Evolutionary conservation across 2,797 vertebrate species (phyloP), one percentile per base, ranked within the genome.

Genomic region (Cetoscarus ocellatus): DNA sequence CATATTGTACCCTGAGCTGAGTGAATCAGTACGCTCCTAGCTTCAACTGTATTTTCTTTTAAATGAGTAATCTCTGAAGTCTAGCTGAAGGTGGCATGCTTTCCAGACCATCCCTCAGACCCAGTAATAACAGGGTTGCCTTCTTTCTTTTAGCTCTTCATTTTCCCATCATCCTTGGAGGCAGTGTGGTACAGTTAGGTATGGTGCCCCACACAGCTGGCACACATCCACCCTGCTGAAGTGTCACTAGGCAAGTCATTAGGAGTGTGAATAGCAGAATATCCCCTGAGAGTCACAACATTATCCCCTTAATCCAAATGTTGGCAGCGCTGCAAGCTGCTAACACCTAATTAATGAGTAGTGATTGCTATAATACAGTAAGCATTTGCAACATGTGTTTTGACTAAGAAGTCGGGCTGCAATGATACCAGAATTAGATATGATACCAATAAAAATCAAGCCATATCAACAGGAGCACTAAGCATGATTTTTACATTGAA

Each of bases 81-180:
- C 11, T 3, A 3, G 50, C 2, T 60, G 15, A 51, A 72, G 47
- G 48, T 1, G 5, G 3, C 43, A 40, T 35, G 48, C 47, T 65
- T 69, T 65, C 43, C 42, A 58, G 39, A 50, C 43, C 56, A 47
- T 39, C 55, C 39, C 13, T 61, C 40, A 59, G 18, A 71, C 49
- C 52, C 55, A 50, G 50, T 82, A 80, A 84, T 84, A 69, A 69
- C 71, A 83, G 59, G 40, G 65, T 18, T 63, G 61, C 0, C 18
- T 13, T 48, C 19, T 27, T 34, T 43, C 63, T 50, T 66, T 39
- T 59, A 79, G 75, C 49, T 49, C 47, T 67, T 68, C 51, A 71
- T 77, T 80, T 79, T 83, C 79, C 66, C 15, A 55, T 70, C 63
- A 71, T 80, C 8, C 35, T 70, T 18, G 48, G 61, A 61, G 57